A percentile compares a stretch with the other conserved stretches of the same genome.
These are phyloP conservation scores for Aldabrachelys gigantea DNA, from an alignment of 2,113 vertebrate genomes.

Conservation along the genomic window DNA sequence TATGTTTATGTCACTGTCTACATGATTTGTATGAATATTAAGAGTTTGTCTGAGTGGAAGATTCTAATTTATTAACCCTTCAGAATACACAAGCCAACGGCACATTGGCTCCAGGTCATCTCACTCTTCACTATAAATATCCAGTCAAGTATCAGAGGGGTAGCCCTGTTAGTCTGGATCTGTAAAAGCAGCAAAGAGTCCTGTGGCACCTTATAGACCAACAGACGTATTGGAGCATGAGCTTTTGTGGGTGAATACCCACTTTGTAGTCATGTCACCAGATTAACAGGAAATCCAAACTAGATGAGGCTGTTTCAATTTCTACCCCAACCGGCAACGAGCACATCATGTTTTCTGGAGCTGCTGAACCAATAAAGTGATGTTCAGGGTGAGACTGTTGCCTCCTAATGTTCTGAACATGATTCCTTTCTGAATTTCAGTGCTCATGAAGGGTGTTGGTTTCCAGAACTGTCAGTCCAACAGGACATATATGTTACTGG, in stretches of 20 bases:
- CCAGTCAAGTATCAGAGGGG: not conserved
- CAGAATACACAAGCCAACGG: not conserved
- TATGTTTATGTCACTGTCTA: not conserved
- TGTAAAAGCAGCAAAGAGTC: too few species aligned
- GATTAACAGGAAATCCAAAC: not conserved
- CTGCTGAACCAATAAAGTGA: not conserved
- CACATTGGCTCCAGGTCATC: not conserved
- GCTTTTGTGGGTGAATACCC: too few species aligned
- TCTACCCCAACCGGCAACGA: not conserved
- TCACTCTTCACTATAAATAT: not conserved
- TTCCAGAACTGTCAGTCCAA: not conserved
- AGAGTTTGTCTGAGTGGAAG: not conserved
- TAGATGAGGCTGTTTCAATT: not conserved
- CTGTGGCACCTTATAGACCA: too few species aligned
- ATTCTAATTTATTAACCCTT: constrained; percentile 31
- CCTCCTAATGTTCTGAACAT: not conserved
- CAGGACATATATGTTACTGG: not conserved
- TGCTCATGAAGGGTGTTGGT: not conserved
- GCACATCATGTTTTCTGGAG: not conserved
- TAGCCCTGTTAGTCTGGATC: too few species aligned
- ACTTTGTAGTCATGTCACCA: not conserved
- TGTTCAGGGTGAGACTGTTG: not conserved
- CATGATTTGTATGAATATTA: not conserved
- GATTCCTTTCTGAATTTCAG: not conserved
- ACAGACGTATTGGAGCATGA: too few species aligned